A percentile compares a stretch with the other conserved stretches of the same genome.
phyloP scores from a whole-genome alignment of 2,888 invertebrate species.

The Platycnemis pennipes region DNA sequence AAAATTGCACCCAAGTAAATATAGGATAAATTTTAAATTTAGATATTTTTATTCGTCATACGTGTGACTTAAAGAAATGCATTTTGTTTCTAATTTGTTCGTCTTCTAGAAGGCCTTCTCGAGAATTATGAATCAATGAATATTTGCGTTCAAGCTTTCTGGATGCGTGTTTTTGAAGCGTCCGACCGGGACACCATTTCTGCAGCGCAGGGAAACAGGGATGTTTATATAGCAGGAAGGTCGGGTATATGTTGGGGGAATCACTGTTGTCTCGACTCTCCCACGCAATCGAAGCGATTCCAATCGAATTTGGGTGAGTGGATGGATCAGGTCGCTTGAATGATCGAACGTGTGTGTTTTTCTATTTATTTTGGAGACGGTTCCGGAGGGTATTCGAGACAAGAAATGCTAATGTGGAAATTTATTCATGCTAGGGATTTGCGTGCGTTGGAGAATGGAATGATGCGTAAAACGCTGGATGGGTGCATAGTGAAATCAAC shows the following conservation, averaged over 20 bases:
- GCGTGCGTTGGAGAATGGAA: neutral
- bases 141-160: too few relatives aligned
- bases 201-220: neutral
- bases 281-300: slow-evolving; percentile 38
- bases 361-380: neutral
- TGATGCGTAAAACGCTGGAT: neutral
- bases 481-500: neutral
- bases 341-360: neutral
- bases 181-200: neutral
- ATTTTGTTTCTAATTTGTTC: too few relatives aligned
- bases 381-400: neutral
- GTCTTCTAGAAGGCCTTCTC: too few relatives aligned
- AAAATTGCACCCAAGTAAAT: too few relatives aligned
- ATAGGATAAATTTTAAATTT: too few relatives aligned
- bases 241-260: neutral
- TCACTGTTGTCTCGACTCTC: neutral
- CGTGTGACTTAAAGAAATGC: too few relatives aligned
- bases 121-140: too few relatives aligned
- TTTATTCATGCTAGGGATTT: neutral
- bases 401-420: neutral
- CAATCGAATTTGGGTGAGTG: slow-evolving; percentile 9
- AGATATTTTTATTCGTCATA: too few relatives aligned
- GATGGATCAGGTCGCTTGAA: neutral
- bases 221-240: neutral
- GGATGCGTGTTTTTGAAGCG: neutral